Conservation (phyloP, 2,888 invertebrate species). For the Dendrolimus houi region DNA sequence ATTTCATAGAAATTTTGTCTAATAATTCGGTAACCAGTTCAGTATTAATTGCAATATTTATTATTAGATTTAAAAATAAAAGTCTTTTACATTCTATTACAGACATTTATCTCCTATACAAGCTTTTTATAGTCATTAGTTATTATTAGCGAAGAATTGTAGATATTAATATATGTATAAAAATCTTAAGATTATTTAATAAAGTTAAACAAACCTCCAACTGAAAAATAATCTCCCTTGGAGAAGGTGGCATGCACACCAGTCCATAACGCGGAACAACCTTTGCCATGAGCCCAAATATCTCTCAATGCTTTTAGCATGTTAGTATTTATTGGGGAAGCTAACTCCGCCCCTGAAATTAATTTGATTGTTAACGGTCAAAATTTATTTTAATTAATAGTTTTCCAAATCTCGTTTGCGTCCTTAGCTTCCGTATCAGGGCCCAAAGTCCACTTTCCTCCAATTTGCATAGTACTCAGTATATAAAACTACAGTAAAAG, state of each 20-base stretch:
- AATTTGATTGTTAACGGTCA: no score
- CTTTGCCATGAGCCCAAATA: slow-evolving; percentile 5
- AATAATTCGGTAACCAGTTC: no score
- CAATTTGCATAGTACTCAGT: slow-evolving; percentile 7
- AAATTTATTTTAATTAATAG: no score
- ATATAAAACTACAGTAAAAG: not conserved
- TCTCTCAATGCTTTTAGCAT: slow-evolving; percentile 15
- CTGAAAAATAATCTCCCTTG: slow-evolving; percentile 25
- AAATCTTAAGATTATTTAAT: not conserved
- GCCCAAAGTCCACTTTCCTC: no score
- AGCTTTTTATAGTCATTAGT: no score
- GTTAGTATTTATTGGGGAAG: slow-evolving; percentile 19
- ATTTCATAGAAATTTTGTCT: no score
- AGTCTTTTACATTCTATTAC: not conserved
- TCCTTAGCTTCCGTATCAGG: no score
- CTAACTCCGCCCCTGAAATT: slow-evolving; percentile 22
- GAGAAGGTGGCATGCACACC: slow-evolving; percentile 29
- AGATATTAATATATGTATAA: not conserved
- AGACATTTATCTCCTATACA: not conserved
- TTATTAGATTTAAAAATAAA: slow-evolving; percentile 4
- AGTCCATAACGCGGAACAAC: slow-evolving; percentile 15
- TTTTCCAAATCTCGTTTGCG: no score
- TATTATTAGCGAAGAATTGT: not conserved
- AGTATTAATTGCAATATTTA: no score
- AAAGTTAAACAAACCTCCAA: slow-evolving; percentile 19